These are phyloP conservation scores for Autographa pulchrina DNA, from an alignment of 2,888 invertebrate species.

Conservation along the genomic window DNA sequence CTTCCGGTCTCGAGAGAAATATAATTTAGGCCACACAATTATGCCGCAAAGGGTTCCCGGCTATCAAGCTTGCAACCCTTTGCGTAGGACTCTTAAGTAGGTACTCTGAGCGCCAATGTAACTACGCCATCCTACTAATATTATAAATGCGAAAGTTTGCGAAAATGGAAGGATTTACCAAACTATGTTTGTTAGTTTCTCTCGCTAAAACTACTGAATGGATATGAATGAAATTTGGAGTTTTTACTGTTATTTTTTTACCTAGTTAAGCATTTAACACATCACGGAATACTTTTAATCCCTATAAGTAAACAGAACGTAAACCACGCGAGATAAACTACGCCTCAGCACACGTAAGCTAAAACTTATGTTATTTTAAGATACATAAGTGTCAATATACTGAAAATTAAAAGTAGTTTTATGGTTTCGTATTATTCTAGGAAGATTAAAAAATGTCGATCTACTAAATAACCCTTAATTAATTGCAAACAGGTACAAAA, in stretches of 20 bases:
- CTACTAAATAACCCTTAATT: neutral
- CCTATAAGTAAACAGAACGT: too few species aligned
- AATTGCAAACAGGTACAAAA: neutral
- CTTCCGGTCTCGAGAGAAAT: constrained; percentile 2
- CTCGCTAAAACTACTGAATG: neutral
- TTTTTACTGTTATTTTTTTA: too few species aligned
- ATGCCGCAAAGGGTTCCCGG: constrained; percentile 1
- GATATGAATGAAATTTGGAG: neutral
- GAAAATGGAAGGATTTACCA: neutral
- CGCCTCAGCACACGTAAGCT: too few species aligned
- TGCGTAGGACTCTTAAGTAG: constrained; percentile 4
- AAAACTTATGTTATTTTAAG: too few species aligned
- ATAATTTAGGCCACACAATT: constrained; percentile 1
- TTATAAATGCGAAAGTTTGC: neutral
- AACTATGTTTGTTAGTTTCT: neutral
- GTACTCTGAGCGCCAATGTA: neutral
- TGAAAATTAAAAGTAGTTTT: too few species aligned
- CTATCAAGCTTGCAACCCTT: constrained; percentile 4
- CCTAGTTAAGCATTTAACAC: too few species aligned
- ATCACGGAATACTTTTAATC: too few species aligned
- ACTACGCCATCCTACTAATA: constrained; percentile 1
- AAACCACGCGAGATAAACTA: too few species aligned
- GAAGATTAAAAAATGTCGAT: neutral
- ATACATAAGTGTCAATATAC: too few species aligned
- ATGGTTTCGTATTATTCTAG: too few species aligned